Evolutionary conservation across 2,888 invertebrate genomes (phyloP).

Genomic region (Idaea dimidiata): DNA sequence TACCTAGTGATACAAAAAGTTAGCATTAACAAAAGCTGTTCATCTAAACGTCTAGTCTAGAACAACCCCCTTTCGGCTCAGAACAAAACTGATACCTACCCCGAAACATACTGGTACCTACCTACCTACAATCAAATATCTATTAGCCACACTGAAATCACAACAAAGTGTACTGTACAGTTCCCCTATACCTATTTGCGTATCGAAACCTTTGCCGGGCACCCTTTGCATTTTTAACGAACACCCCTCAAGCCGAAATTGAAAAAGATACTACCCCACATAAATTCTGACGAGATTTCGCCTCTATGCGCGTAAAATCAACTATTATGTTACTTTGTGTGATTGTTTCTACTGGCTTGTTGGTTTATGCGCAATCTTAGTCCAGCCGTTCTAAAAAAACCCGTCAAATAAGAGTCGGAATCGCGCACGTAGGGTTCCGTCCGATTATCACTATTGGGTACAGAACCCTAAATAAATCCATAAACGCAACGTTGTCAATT

Average conservation of each 20-base stretch:
- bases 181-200: not conserved
- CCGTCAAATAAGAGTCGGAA: too few species aligned
- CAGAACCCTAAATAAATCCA: too few species aligned
- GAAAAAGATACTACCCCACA: slow-evolving; percentile 61
- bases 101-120: too few species aligned
- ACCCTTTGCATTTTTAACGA: slow-evolving; percentile 67
- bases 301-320: slow-evolving; percentile 32
- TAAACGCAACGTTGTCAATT: too few species aligned
- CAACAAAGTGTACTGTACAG: not conserved
- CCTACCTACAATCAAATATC: not conserved
- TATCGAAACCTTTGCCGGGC: slow-evolving; percentile 15
- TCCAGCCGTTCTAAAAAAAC: not conserved
- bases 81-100: too few species aligned
- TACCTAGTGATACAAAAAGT: too few species aligned
- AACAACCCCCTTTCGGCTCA: too few species aligned
- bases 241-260: slow-evolving; percentile 50
- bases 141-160: not conserved
- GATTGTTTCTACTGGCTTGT: not conserved
- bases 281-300: slow-evolving; percentile 57
- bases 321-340: slow-evolving; percentile 23
- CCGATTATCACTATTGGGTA: too few species aligned
- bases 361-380: not conserved
- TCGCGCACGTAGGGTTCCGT: too few species aligned
- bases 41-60: too few species aligned
- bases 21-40: too few species aligned